Percentiles rank a stretch among this genome's conserved stretches.
Evolutionary conservation across 1,140 invertebrate species (phyloP).

Genomic region (Spodoptera frugiperda): DNA sequence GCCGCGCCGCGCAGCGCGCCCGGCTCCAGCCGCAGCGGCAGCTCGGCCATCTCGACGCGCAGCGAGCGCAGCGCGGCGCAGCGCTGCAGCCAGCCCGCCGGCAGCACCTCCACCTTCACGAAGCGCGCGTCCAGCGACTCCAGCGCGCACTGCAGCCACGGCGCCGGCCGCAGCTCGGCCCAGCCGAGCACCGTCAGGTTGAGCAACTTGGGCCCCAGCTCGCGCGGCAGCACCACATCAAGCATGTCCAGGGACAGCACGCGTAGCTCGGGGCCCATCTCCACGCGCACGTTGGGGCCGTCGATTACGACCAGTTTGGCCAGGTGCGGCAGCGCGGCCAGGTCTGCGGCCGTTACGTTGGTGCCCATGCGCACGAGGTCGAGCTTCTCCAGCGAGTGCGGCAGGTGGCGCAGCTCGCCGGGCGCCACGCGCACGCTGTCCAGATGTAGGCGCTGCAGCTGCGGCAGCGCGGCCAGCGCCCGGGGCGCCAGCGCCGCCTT

Average conservation of each 20-base stretch:
- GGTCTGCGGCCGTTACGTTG: constrained; percentile 12
- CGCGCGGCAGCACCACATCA: constrained; percentile 32
- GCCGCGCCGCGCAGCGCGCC: constrained; percentile 33
- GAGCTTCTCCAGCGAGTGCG: constrained; percentile 41
- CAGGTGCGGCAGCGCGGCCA: constrained; percentile 42
- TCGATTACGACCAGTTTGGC: constrained; percentile 14
- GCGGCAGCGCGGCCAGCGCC: constrained; percentile 32
- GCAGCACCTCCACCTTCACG: constrained; percentile 51
- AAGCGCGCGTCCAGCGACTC: constrained; percentile 39
- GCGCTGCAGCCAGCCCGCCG: not conserved
- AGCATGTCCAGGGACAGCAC: constrained; percentile 21
- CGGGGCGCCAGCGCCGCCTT: constrained; percentile 4
- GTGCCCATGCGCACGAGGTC: constrained; percentile 23
- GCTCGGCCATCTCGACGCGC: not conserved
- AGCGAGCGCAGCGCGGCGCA: constrained; percentile 27
- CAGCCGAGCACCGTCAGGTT: constrained; percentile 24
- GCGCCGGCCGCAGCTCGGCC: constrained; percentile 1
- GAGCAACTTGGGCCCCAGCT: constrained; percentile 45
- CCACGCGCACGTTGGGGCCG: constrained; percentile 24
- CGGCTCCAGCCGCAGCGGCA: not conserved
- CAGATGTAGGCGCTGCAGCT: constrained; percentile 41
- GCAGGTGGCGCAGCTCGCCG: constrained; percentile 35
- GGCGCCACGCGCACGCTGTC: constrained; percentile 10
- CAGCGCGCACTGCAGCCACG: constrained; percentile 46
- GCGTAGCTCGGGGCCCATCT: constrained; percentile 40